Evolutionary conservation across 2,888 invertebrate species (phyloP), one percentile per base, ranked within the genome.

Genomic region (Heteromyza rotundicornis): DNA sequence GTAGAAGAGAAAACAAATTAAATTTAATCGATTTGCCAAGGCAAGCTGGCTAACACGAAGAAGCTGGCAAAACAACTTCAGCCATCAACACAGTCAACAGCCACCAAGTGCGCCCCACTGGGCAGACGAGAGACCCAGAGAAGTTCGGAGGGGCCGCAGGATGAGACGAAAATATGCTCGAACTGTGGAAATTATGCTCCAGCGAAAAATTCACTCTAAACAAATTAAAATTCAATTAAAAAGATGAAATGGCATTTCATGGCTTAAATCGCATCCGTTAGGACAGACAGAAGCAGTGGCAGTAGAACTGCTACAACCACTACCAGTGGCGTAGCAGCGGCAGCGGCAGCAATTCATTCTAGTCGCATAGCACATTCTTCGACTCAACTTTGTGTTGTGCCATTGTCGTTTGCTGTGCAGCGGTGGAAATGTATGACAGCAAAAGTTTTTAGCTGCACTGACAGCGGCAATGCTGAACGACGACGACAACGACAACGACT

Each of bases 171-270:
- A 27, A 27, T 27, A 27, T 27, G 27, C 27, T 27, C 27, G 40
- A n/a, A n/a, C n/a, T 40, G 40, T 7, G n/a, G n/a, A 8, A 47
- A 47, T 12, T 47, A 47, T 47, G 47, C 20, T 47, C 2, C 20
- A 61, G 63, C 62, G 62, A 63, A 66, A 75, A 76, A 73, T 76
- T 78, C 75, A 73, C 75, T 77, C 78, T 74, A 75, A 78, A 77
- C 78, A 78, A 79, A 79, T 79, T 79, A 79, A 77, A 78, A 78
- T 79, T 79, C 78, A 79, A 79, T 79, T 79, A 78, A 78, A 79
- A 79, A 76, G 76, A 79, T 79, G 79, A 79, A 79, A 78, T 77
- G 76, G 66, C 78, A 76, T 74, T 78, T 77, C 72, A 73, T 59
- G 59, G 66, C 72, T 72, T 67, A 71, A 67, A 63, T 63, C 62